A percentile compares a stretch with the other conserved stretches of the same genome.
Conservation (phyloP, 2,113 vertebrate genomes). For the Grallaria varia region DNA sequence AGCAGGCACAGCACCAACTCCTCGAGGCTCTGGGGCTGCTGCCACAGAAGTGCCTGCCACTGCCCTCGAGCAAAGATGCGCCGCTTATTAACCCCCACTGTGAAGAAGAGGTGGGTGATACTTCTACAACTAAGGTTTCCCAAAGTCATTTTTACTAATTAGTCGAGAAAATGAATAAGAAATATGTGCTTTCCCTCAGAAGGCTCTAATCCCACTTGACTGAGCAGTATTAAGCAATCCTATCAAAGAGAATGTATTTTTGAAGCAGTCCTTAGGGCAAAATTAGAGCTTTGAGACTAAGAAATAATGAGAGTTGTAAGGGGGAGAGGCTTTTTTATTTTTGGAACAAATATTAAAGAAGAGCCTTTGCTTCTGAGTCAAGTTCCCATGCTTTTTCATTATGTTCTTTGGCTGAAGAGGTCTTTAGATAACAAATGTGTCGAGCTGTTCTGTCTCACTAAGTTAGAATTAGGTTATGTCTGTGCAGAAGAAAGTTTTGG, state of each 20-base stretch:
- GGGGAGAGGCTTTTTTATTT: slow-evolving; percentile 47
- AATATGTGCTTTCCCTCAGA: slow-evolving; percentile 21
- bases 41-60: not conserved
- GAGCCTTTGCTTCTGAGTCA: slow-evolving; percentile 61
- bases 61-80: fast-evolving
- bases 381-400: slow-evolving; percentile 73
- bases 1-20: not conserved
- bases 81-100: not conserved
- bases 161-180: slow-evolving; percentile 40
- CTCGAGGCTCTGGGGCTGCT: fast-evolving
- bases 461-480: slow-evolving; percentile 64
- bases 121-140: not conserved
- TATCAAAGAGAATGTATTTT: slow-evolving; percentile 51
- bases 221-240: slow-evolving; percentile 40
- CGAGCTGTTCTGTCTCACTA: slow-evolving; percentile 65
- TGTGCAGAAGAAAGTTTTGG: slow-evolving; percentile 60
- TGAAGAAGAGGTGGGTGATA: not conserved
- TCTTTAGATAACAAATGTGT: slow-evolving; percentile 71
- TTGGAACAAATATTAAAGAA: slow-evolving; percentile 59
- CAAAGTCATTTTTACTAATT: slow-evolving; percentile 43
- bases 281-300: slow-evolving; percentile 48
- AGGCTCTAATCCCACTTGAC: slow-evolving; percentile 55
- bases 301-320: slow-evolving; percentile 44
- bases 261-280: slow-evolving; percentile 55
- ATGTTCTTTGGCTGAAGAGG: slow-evolving; percentile 71